phyloP scores from a whole-genome alignment of 2,888 invertebrate genomes.

The Parnassius glacialis region DNA sequence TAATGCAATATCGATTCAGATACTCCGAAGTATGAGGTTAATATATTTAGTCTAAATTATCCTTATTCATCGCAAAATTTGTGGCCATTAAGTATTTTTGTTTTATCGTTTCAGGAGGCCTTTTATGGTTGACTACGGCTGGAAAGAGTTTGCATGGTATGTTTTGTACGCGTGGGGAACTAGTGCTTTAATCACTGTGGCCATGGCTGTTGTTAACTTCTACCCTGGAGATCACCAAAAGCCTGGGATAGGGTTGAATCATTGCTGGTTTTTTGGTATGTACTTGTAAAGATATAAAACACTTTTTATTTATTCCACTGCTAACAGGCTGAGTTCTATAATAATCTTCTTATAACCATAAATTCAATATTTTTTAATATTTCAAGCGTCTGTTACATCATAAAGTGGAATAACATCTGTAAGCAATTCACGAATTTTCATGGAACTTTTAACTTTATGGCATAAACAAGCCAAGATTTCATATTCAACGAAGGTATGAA shows the following conservation, averaged over 20 bases:
- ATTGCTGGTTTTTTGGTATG: constrained; percentile 85
- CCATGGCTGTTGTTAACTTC: constrained; percentile 76
- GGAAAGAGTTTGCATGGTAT: constrained; percentile 78
- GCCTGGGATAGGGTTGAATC: constrained; percentile 80
- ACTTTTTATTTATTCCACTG: no score
- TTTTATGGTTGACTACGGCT: constrained; percentile 70
- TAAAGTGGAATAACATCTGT: no score
- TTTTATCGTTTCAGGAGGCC: constrained; percentile 48
- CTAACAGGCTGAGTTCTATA: not conserved
- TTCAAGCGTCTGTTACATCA: no score
- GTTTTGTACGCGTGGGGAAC: constrained; percentile 81
- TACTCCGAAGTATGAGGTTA: constrained; percentile 81
- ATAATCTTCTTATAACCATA: not conserved
- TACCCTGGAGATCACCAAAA: constrained; percentile 71
- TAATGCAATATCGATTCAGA: constrained; percentile 84
- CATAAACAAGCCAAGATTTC: no score
- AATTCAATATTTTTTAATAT: not conserved
- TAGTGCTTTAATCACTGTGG: constrained; percentile 73
- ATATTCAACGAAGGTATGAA: no score
- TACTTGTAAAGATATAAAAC: not conserved
- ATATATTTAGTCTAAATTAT: not conserved
- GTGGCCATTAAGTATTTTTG: not conserved
- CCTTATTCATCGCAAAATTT: not conserved
- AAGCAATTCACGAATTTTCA: no score
- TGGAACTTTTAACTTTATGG: no score